Evolutionary conservation across 2,113 vertebrate species (phyloP).

Genomic region (Ailuropoda melanoleuca): DNA sequence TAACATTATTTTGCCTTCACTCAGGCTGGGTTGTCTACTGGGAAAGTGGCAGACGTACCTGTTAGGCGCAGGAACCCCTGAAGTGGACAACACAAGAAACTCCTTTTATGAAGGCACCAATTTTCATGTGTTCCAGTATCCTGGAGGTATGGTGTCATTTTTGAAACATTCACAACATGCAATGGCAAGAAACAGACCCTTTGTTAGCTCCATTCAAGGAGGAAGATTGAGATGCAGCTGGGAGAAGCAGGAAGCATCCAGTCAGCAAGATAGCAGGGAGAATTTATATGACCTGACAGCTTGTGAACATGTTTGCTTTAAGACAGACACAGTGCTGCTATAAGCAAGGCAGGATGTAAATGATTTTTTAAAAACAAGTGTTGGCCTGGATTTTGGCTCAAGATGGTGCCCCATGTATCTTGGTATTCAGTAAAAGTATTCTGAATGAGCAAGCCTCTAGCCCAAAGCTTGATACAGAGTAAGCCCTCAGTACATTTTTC

Average conservation of each 20-base stretch:
- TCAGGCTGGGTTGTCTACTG: background rate
- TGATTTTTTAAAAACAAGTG: background rate
- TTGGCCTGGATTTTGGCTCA: background rate
- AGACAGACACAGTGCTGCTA: background rate
- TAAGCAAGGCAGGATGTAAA: constrained; percentile 16
- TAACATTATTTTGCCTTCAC: constrained; percentile 5
- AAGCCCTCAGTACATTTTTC: background rate
- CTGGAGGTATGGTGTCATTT: constrained; percentile 59
- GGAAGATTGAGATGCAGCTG: constrained; percentile 63
- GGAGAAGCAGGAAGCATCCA: constrained; percentile 44
- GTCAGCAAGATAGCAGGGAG: constrained; percentile 55
- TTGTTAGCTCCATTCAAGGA: constrained; percentile 59
- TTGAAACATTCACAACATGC: constrained; percentile 55
- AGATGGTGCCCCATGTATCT: background rate
- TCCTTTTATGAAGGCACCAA: constrained; percentile 27
- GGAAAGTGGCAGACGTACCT: constrained; percentile 16
- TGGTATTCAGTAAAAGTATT: background rate
- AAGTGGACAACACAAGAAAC: constrained; percentile 37
- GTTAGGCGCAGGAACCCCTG: constrained; percentile 24
- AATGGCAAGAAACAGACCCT: constrained; percentile 28
- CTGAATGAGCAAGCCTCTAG: background rate
- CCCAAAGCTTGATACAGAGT: background rate
- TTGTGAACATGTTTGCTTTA: constrained; percentile 37
- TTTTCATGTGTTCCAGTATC: constrained; percentile 41
- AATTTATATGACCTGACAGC: constrained; percentile 45